A percentile compares a stretch with the other conserved stretches of the same genome.
Conservation (phyloP, 2,888 invertebrate species). For the Halictus ligatus region DNA sequence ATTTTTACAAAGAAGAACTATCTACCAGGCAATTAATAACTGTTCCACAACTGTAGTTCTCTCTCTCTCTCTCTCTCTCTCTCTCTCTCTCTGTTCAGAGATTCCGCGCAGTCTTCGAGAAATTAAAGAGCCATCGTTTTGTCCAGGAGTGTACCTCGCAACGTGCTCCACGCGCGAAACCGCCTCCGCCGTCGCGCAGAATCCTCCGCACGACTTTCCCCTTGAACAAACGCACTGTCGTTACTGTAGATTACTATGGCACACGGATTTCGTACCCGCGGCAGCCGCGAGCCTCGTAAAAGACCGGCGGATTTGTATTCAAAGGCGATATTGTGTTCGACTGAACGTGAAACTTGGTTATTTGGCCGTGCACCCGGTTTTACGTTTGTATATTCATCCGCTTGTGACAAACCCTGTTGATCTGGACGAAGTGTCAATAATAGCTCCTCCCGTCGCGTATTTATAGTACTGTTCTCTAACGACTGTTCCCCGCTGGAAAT, state of each 20-base stretch:
- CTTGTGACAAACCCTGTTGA: conserved; percentile 15
- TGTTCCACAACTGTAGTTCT: no score
- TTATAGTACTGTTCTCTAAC: not conserved
- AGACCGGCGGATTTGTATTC: conserved; percentile 21
- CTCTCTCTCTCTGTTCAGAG: no score
- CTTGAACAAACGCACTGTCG: conserved; percentile 25
- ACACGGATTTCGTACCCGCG: not conserved
- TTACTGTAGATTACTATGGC: conserved; percentile 12
- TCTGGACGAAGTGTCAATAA: conserved; percentile 27
- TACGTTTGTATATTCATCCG: conserved; percentile 9
- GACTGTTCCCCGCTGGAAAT: not conserved
- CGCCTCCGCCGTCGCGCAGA: not conserved
- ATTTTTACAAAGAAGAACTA: no score
- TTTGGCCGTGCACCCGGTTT: not conserved
- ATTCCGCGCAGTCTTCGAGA: not conserved
- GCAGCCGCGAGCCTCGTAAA: not conserved
- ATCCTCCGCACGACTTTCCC: not conserved
- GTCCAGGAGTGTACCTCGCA: not conserved
- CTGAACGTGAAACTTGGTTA: not conserved
- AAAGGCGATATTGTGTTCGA: not conserved
- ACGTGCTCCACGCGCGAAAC: not conserved
- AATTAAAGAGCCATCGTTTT: not conserved
- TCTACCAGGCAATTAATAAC: no score
- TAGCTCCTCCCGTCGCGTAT: not conserved
- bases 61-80: no score